Evolutionary conservation across 2,888 invertebrate genomes (phyloP), one percentile per base, ranked within the genome.

Genomic region (Acleris laterana): DNA sequence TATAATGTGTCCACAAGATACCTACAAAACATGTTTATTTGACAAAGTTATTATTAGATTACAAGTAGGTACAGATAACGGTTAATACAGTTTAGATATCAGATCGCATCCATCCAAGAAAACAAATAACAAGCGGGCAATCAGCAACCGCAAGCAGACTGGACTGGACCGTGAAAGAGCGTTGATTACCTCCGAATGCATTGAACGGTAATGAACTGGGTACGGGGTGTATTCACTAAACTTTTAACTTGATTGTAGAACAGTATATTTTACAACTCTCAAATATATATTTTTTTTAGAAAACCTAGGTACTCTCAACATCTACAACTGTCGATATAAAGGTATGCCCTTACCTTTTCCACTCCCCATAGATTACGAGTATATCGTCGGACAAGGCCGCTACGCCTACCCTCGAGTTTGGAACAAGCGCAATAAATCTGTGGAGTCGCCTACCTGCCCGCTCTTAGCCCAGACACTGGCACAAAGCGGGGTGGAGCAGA

Each of bases 341-440:
- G 22, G 16, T 42, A 20, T 16, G 38, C 28, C 20, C 19, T 5
- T 16, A 22, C 9, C 16, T 25, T 59, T 59, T 59, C 49, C n/a
- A 5, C 32, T 50, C 16, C 49, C 49, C 20, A 49, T 59, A 59
- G 49, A 59, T 59, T 50, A n/a, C n/a, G n/a, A n/a, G n/a, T n/a
- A 59, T 38, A 53, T 53, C 38, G 59, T 20, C 11, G 17, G 16
- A 20, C n/a, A 38, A 53, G 53, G 19, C 51, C 28, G 25, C 32
- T 32, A 59, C 58, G n/a, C 48, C 19, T 28, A 48, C 20, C 59
- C 28, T 49, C 32, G 38, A 59, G 59, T 59, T 59, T 22, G 6
- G 7, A 50, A 59, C 49, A 59, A 59, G 20, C 6, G 32, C 38
- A 25, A 59, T 50, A 59, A 59, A 59, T 59, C 49, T 28, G 25